phyloP scores from a whole-genome alignment of 2,888 invertebrate species.

The Tenthredo scrophulariae region DNA sequence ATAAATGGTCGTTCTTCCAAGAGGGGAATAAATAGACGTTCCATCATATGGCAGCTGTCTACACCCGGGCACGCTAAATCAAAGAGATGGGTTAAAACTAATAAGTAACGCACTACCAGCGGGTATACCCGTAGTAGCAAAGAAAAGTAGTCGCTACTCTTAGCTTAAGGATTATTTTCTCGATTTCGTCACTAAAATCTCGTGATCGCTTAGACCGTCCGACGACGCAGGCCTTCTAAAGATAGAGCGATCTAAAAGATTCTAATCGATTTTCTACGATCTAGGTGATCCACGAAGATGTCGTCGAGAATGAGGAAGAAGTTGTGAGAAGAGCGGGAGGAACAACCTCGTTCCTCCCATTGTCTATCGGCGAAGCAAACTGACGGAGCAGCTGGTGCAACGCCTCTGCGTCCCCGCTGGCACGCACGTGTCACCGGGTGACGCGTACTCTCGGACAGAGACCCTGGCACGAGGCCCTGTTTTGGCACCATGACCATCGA shows the following conservation, averaged over 20 bases:
- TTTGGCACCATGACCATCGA: slow-evolving; percentile 53
- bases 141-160: slow-evolving; percentile 22
- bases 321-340: neutral
- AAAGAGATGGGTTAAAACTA: slow-evolving; percentile 66
- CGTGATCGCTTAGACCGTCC: neutral
- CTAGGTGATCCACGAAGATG: slow-evolving; percentile 55
- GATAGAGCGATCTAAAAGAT: slow-evolving; percentile 14
- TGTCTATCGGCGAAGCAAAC: slow-evolving; percentile 46
- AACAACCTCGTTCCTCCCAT: slow-evolving; percentile 35
- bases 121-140: slow-evolving; percentile 38
- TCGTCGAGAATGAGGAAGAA: slow-evolving; percentile 20
- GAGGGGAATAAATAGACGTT: slow-evolving; percentile 70
- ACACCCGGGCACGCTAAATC: slow-evolving; percentile 66
- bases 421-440: slow-evolving; percentile 50
- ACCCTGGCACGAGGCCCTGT: slow-evolving; percentile 49
- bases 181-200: slow-evolving; percentile 7
- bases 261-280: slow-evolving; percentile 51
- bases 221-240: slow-evolving; percentile 23
- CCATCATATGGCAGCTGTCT: slow-evolving; percentile 69
- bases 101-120: slow-evolving; percentile 57
- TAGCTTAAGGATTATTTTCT: slow-evolving; percentile 40
- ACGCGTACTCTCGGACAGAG: slow-evolving; percentile 49
- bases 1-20: slow-evolving; percentile 62
- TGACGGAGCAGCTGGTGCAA: slow-evolving; percentile 53
- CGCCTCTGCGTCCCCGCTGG: slow-evolving; percentile 42